Base-by-base conservation (phyloP, 2,113 vertebrate species). In the Nyctibius bracteatus region DNA sequence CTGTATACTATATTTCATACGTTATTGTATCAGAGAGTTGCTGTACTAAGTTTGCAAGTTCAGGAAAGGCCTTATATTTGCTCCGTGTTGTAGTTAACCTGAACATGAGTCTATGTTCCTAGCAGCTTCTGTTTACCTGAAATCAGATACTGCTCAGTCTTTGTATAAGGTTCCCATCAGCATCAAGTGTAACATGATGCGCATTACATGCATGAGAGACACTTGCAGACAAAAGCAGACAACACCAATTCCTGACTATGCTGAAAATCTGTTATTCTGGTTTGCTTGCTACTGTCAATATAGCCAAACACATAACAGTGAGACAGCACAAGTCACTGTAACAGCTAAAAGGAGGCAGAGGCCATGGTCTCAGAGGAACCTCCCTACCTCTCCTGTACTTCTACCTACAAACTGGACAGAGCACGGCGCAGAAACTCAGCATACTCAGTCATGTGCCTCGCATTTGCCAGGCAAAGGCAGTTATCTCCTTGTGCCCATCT, bases 141-240 rank as follows among this genome's bases (percentile, higher is more conserved):
- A 77, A 52, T 28, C 66, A 62, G 37, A 19, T 30, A 16, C 47
- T 41, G 44, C 25, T 44, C 20, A 14, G 37, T 17, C 54, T 80
- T 74, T 51, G 30, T 23, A n/a, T 9, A 19, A 30, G 86, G 17
- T 15, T 86, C 66, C 67, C 49, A 22, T 31, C 24, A 16, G 46
- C 62, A 75, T 35, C 55, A 43, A 19, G 8, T 20, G 13, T 23
- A 43, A 55, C 0, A 1, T 7, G 6, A 43, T 25, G 25, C 0
- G 0, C 19, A 24, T 22, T n/a, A 24, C 16, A 35, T 1, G 5
- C 25, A 63, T 16, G 28, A 61, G 21, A 71, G 9, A 61, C 23
- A 12, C 17, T 28, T 28, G 62, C 30, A 81, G 70, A 35, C 18
- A 62, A 67, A 70, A 47, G 14, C 23, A 79, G 21, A 33, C 10